A percentile compares a stretch with the other conserved stretches of the same genome.
These are phyloP conservation scores for Eptatretus burgeri DNA, from an alignment of 2,113 vertebrate species.

Conservation along the genomic window DNA sequence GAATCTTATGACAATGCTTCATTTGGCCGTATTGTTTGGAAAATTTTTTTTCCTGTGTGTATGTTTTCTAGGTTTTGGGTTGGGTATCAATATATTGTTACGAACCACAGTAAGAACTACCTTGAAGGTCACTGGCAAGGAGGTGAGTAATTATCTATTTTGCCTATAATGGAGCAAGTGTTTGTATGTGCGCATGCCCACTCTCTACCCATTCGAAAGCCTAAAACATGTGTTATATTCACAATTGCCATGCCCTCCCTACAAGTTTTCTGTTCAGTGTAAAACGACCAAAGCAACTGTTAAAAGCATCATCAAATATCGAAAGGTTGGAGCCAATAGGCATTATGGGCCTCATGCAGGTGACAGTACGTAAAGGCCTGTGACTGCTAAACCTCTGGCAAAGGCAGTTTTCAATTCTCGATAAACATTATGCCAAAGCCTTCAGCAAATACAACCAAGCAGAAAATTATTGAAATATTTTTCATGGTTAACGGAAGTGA, in stretches of 20 bases:
- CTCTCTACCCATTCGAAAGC: not conserved
- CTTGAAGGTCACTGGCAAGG: slow-evolving; percentile 79
- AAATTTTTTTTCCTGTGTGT: not conserved
- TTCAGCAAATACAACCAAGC: too few relatives aligned
- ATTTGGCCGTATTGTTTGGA: not conserved
- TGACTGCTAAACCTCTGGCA: too few relatives aligned
- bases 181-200: not conserved
- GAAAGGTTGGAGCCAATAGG: too few relatives aligned
- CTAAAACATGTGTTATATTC: not conserved
- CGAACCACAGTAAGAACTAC: slow-evolving; percentile 43
- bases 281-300: not conserved
- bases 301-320: too few relatives aligned
- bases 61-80: slow-evolving; percentile 49
- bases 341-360: too few relatives aligned
- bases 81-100: slow-evolving; percentile 82
- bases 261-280: not conserved
- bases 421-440: too few relatives aligned
- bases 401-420: too few relatives aligned
- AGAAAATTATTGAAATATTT: too few relatives aligned
- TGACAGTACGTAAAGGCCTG: too few relatives aligned
- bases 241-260: not conserved
- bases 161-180: slow-evolving; percentile 21
- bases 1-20: not conserved
- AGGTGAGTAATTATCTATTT: slow-evolving; percentile 32
- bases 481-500: too few relatives aligned